A percentile compares a stretch with the other conserved stretches of the same genome.
Evolutionary conservation across 2,888 invertebrate species (phyloP).

Genomic region (Eupithecia subumbrata): DNA sequence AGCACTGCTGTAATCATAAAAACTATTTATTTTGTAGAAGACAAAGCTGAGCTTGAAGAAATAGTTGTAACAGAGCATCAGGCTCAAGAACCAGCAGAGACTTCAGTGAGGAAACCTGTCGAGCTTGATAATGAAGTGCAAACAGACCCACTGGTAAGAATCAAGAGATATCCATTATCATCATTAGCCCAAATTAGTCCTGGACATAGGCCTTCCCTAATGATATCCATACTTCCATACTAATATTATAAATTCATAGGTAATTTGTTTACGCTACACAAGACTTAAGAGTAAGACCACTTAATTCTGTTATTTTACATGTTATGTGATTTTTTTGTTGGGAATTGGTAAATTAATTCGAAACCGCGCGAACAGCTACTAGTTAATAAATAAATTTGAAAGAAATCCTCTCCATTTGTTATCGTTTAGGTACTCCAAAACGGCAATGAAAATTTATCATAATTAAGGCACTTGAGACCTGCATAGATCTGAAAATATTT

Average conservation of each 20-base stretch:
- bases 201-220: no score
- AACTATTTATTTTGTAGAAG: slow-evolving; percentile 7
- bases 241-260: neutral
- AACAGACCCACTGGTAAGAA: slow-evolving; percentile 64
- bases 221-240: neutral
- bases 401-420: neutral
- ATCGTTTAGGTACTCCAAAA: neutral
- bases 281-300: no score
- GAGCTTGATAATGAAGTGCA: slow-evolving; percentile 74
- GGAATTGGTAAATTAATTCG: no score
- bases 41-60: slow-evolving; percentile 42
- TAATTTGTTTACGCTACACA: no score
- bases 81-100: slow-evolving; percentile 38
- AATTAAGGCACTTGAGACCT: no score
- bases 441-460: no score
- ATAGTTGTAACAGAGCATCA: slow-evolving; percentile 38
- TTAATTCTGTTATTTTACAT: no score
- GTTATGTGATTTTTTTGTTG: no score
- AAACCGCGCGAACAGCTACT: no score
- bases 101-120: slow-evolving; percentile 53
- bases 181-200: no score
- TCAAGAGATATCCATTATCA: neutral
- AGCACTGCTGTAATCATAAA: neutral
- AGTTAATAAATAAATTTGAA: neutral
- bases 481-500: no score